Evolutionary conservation across 2,888 invertebrate genomes (phyloP).

Genomic region (Rotaria sp.): DNA sequence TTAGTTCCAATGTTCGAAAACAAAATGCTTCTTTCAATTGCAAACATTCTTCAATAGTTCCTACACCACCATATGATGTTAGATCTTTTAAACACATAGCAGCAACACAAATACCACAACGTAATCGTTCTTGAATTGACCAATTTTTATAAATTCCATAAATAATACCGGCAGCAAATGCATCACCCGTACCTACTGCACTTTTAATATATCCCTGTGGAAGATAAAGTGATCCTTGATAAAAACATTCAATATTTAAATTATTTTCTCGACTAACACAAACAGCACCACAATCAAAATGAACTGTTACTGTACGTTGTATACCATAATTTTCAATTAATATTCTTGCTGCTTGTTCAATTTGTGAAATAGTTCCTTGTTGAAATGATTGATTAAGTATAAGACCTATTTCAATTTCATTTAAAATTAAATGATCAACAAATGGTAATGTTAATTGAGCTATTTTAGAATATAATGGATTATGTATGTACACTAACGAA

Average conservation of each 20-base stretch:
- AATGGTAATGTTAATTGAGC: slow-evolving; percentile 3
- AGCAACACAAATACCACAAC: neutral
- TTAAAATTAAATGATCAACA: slow-evolving; percentile 29
- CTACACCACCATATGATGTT: neutral
- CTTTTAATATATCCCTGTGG: neutral
- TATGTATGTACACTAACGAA: neutral
- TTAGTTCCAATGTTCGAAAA: neutral
- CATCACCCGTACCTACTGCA: slow-evolving; percentile 15
- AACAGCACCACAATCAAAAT: slow-evolving; percentile 16
- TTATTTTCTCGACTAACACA: neutral
- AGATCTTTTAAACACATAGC: neutral
- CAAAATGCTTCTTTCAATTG: neutral
- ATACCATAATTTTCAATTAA: neutral
- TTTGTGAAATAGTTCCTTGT: neutral
- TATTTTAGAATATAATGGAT: neutral
- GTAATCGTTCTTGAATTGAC: neutral
- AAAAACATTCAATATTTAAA: neutral
- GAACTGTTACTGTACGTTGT: neutral
- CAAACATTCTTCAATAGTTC: neutral
- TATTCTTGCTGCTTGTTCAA: neutral
- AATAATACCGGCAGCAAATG: slow-evolving; percentile 11
- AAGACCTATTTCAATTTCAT: neutral
- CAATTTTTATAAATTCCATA: neutral
- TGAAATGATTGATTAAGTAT: slow-evolving; percentile 10
- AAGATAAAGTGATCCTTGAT: neutral